Percentiles rank a stretch among this genome's conserved stretches.
phyloP scores from a whole-genome alignment of 2,888 invertebrate species.

The Tachina fera region DNA sequence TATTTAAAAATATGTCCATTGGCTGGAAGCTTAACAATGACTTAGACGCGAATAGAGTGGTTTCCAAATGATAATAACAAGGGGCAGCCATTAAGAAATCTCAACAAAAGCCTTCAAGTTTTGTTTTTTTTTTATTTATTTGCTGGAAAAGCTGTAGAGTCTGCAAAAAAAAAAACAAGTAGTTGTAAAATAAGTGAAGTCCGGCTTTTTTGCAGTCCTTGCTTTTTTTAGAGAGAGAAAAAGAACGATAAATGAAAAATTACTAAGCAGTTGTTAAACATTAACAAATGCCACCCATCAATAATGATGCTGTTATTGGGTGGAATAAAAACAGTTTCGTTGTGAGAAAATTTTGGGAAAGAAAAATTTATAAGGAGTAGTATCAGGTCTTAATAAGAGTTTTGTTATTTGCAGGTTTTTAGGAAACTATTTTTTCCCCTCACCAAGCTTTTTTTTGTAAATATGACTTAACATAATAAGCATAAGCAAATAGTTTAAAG shows the following conservation, averaged over 20 bases:
- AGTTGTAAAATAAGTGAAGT: conserved; percentile 44
- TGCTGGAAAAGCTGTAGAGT: not conserved
- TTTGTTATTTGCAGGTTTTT: too few species aligned
- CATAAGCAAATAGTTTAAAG: conserved; percentile 35
- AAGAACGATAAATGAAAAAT: conserved; percentile 61
- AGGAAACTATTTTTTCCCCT: not conserved
- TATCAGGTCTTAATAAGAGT: too few species aligned
- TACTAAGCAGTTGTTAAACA: conserved; percentile 68
- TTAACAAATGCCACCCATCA: conserved; percentile 71
- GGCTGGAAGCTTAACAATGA: conserved; percentile 10
- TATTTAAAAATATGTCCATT: conserved; percentile 24
- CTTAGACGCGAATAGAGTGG: conserved; percentile 48
- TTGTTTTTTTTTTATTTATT: not conserved
- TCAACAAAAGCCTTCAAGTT: conserved; percentile 59
- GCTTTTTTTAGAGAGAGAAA: not conserved
- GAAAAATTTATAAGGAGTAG: not conserved
- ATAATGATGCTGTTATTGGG: conserved; percentile 45
- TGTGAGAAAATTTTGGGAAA: not conserved
- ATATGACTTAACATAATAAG: conserved; percentile 1
- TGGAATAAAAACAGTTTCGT: not conserved
- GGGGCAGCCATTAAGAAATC: conserved; percentile 59
- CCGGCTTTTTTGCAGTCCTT: conserved; percentile 15
- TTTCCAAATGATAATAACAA: conserved; percentile 58
- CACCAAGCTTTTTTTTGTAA: not conserved
- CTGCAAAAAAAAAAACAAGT: conserved; percentile 25